phyloP scores from a whole-genome alignment of 2,888 invertebrate species.

The Oeneis ivallda region DNA sequence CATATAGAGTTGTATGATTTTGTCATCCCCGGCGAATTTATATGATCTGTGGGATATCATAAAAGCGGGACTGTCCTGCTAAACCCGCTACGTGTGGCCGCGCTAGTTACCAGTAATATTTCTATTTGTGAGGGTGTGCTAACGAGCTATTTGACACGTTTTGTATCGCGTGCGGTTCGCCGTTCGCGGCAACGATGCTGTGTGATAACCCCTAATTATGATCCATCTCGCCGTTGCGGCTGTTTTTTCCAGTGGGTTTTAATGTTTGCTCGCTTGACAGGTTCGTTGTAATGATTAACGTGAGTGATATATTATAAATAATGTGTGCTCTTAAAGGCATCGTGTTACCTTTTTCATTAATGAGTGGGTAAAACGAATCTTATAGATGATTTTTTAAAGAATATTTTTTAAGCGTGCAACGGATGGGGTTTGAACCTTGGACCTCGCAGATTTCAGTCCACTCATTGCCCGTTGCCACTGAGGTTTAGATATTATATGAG shows the following conservation, averaged over 20 bases:
- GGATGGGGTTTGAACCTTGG: neutral
- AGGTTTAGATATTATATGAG: too few species aligned
- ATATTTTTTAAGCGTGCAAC: too few species aligned
- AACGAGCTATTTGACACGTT: slow-evolving; percentile 77
- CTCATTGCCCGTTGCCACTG: too few species aligned
- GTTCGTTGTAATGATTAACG: slow-evolving; percentile 55
- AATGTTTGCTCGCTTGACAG: slow-evolving; percentile 72
- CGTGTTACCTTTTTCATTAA: slow-evolving; percentile 19
- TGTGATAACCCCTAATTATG: slow-evolving; percentile 65
- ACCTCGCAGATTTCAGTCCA: too few species aligned
- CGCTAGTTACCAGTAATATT: slow-evolving; percentile 63
- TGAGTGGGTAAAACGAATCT: neutral
- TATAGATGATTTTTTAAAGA: too few species aligned
- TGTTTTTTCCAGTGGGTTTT: slow-evolving; percentile 44
- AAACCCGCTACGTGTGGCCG: neutral
- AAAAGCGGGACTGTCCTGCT: neutral
- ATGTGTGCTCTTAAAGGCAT: slow-evolving; percentile 18
- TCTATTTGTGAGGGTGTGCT: slow-evolving; percentile 75
- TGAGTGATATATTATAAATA: slow-evolving; percentile 33
- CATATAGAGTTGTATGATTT: neutral
- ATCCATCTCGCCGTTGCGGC: slow-evolving; percentile 32
- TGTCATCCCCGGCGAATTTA: neutral
- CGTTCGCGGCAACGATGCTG: slow-evolving; percentile 48
- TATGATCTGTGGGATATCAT: too few species aligned
- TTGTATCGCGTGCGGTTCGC: slow-evolving; percentile 67